Conservation (phyloP, 2,113 vertebrate genomes). For the Noctilio leporinus region DNA sequence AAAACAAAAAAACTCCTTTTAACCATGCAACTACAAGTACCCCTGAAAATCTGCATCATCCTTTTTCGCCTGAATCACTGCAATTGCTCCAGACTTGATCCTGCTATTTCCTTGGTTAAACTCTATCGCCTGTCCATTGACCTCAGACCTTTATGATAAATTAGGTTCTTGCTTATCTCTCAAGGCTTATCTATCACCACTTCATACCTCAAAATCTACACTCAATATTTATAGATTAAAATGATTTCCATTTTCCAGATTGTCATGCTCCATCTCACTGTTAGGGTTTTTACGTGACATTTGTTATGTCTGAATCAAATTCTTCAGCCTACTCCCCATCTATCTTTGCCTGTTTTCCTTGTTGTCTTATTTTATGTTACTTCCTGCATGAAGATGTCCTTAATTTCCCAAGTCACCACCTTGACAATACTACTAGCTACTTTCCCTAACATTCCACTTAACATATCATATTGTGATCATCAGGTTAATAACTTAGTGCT, state of each 20-base stretch:
- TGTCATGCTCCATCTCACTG: not conserved
- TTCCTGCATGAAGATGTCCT: not conserved
- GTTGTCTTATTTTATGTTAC: not conserved
- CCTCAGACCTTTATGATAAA: not conserved
- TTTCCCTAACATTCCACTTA: not conserved
- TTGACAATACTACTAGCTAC: not conserved
- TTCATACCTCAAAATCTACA: not conserved
- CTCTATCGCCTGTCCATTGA: not conserved
- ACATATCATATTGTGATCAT: not conserved
- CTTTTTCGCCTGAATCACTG: not conserved
- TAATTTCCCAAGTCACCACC: not conserved
- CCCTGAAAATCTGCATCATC: not conserved
- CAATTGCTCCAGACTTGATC: not conserved
- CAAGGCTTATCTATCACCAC: not conserved
- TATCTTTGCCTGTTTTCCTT: not conserved
- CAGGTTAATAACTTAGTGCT: not conserved
- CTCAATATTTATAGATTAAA: not conserved
- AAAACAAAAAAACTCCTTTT: not conserved
- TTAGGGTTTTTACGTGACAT: not conserved
- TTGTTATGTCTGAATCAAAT: not conserved
- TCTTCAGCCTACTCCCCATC: not conserved
- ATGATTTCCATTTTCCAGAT: not conserved
- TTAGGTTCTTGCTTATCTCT: not conserved
- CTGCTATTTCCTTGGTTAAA: not conserved
- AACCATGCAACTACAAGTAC: not conserved